Evolutionary conservation across 2,888 invertebrate species (phyloP).

Genomic region (Incurvaria masculella): DNA sequence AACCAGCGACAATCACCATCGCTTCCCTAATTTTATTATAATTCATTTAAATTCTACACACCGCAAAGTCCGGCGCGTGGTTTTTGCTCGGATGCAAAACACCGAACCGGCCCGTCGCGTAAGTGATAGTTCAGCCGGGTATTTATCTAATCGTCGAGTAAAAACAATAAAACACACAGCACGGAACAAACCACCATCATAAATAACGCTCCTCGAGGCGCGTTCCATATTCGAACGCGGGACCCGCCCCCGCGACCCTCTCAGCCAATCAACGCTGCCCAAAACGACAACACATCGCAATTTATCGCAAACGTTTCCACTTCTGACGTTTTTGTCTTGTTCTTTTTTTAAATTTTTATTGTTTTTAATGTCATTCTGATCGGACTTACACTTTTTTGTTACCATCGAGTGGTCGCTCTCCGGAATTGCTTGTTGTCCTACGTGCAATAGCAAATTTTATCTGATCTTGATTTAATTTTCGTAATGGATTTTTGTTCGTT

Average conservation of each 20-base stretch:
- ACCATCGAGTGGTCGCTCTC: too few species aligned
- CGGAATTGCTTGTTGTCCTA: too few species aligned
- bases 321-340: conserved; percentile 22
- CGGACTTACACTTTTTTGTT: too few species aligned
- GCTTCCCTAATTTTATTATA: too few species aligned
- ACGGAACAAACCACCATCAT: not conserved
- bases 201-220: not conserved
- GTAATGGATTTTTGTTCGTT: too few species aligned
- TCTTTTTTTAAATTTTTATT: conserved; percentile 32
- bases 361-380: conserved; percentile 4
- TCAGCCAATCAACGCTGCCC: conserved; percentile 31
- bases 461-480: too few species aligned
- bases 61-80: too few species aligned
- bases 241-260: conserved; percentile 32
- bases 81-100: too few species aligned
- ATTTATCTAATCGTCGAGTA: not conserved
- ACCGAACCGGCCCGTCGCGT: not conserved
- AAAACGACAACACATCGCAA: conserved; percentile 33
- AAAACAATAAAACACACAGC: not conserved
- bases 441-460: too few species aligned
- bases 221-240: conserved; percentile 30
- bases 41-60: too few species aligned
- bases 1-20: too few species aligned
- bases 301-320: conserved; percentile 52
- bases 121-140: not conserved